Conservation (phyloP, 2,888 invertebrate species). For the Venusia cambrica region DNA sequence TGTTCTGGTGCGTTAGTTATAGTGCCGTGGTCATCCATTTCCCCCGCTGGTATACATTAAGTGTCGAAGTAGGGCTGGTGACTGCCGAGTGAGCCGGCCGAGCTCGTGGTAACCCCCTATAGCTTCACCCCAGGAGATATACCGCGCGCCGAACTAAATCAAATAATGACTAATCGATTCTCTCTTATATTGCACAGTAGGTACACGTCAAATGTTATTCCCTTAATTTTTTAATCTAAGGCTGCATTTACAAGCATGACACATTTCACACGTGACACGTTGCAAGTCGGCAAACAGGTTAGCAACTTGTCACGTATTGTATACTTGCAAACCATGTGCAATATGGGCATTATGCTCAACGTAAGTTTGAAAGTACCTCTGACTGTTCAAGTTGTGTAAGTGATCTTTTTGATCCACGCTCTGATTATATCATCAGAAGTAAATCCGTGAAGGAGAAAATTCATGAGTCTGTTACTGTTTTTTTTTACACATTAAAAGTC, state of each 20-base stretch:
- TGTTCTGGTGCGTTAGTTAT: conserved; percentile 32
- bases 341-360: too few relatives aligned
- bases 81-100: conserved; percentile 56
- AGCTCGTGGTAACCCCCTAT: conserved; percentile 71
- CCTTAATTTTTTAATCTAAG: conserved; percentile 68
- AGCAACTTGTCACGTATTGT: too few relatives aligned
- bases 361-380: too few relatives aligned
- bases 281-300: too few relatives aligned
- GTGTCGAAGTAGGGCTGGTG: conserved; percentile 75
- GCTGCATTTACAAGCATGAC: neutral
- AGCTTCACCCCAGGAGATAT: conserved; percentile 66
- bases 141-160: conserved; percentile 76
- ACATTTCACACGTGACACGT: neutral
- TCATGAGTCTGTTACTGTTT: too few relatives aligned
- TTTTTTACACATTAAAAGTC: too few relatives aligned
- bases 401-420: too few relatives aligned
- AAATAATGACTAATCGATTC: conserved; percentile 81
- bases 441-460: too few relatives aligned
- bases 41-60: conserved; percentile 61
- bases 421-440: too few relatives aligned
- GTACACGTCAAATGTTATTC: conserved; percentile 79
- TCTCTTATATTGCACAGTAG: conserved; percentile 80
- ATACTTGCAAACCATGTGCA: too few relatives aligned
- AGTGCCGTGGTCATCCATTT: conserved; percentile 51
- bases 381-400: too few relatives aligned